Conservation (phyloP, 2,797 vertebrate species). For the Phrynocephalus guinanensis region DNA sequence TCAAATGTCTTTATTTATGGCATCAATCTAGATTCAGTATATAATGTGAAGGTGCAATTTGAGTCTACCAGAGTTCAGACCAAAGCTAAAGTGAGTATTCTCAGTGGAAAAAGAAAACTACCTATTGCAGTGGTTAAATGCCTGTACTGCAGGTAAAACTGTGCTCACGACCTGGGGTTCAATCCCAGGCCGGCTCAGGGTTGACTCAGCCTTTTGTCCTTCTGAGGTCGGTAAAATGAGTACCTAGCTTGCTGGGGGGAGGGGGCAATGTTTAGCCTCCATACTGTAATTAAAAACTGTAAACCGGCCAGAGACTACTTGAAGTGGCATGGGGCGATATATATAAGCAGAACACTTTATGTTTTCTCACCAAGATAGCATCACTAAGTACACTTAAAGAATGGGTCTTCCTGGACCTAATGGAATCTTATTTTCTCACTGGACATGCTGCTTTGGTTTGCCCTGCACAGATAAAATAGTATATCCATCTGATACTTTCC, state of each 20-base stretch:
- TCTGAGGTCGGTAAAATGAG: too few species aligned
- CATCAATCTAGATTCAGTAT: constrained; percentile 88
- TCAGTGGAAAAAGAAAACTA: background rate
- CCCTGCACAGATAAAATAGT: background rate
- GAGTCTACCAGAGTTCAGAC: constrained; percentile 41
- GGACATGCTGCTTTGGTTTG: background rate
- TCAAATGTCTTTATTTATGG: constrained; percentile 87
- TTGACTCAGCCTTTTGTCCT: too few species aligned
- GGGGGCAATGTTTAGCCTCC: too few species aligned
- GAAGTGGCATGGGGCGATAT: too few species aligned
- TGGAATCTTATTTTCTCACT: background rate
- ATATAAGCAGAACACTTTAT: background rate
- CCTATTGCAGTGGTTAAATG: too few species aligned
- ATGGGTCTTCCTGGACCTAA: background rate
- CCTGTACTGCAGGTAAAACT: too few species aligned
- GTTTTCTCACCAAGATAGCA: background rate
- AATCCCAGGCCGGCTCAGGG: too few species aligned
- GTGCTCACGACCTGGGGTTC: too few species aligned
- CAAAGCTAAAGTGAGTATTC: constrained; percentile 59
- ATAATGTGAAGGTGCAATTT: constrained; percentile 82
- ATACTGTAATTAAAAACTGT: too few species aligned
- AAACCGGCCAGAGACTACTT: too few species aligned
- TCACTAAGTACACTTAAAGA: background rate
- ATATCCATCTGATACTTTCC: background rate
- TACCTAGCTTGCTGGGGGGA: too few species aligned